Conservation (phyloP, 2,113 vertebrate species). For the Ptyas mucosa region DNA sequence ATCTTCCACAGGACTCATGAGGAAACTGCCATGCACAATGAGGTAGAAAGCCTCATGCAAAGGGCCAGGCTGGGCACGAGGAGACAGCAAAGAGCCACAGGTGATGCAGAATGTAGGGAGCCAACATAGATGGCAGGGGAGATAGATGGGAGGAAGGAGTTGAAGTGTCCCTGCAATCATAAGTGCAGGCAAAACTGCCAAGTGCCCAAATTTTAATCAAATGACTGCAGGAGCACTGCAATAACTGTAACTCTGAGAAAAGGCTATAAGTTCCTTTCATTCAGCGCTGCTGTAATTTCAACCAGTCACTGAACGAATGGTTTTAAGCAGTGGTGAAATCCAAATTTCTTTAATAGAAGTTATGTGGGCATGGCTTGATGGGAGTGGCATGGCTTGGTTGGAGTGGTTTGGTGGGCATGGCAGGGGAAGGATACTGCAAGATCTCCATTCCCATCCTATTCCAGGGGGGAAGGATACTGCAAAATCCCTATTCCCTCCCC, state of each 20-base stretch:
- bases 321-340: not conserved
- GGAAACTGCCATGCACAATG: not conserved
- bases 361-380: too few species aligned
- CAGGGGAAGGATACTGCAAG: too few species aligned
- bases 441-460: too few species aligned
- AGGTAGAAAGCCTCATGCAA: not conserved
- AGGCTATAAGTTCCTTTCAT: not conserved
- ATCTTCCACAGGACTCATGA: not conserved
- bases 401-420: too few species aligned
- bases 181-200: not conserved
- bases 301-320: not conserved
- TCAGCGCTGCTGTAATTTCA: not conserved
- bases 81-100: not conserved
- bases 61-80: not conserved
- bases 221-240: not conserved
- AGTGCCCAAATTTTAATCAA: not conserved
- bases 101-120: not conserved
- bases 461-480: too few species aligned
- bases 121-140: not conserved
- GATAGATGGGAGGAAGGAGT: not conserved
- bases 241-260: not conserved
- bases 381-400: too few species aligned
- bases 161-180: not conserved
- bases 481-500: too few species aligned
- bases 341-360: too few species aligned